phyloP scores from a whole-genome alignment of 2,888 invertebrate genomes.

The Torymus texanus region DNA sequence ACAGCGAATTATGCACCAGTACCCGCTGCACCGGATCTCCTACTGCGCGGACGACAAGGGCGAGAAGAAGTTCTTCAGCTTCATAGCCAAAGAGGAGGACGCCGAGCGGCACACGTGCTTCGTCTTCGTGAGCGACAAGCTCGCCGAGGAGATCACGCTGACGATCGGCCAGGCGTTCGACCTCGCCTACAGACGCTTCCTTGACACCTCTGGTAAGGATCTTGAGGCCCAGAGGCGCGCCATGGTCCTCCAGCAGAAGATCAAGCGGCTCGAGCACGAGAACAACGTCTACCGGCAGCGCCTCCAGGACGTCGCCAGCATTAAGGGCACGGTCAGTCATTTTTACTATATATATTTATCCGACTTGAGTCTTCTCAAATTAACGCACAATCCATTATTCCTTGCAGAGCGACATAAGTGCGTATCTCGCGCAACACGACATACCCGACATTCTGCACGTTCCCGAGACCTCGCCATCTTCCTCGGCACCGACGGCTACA shows the following conservation, averaged over 20 bases:
- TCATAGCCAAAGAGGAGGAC: constrained; percentile 88
- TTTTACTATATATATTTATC: not conserved
- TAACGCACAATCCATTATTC: not conserved
- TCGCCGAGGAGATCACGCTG: constrained; percentile 97
- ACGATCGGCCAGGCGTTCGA: constrained; percentile 99
- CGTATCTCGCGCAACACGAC: constrained; percentile 76
- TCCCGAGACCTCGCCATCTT: constrained; percentile 62
- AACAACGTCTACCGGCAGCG: constrained; percentile 89
- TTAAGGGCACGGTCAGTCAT: constrained; percentile 76
- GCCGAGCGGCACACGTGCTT: constrained; percentile 95
- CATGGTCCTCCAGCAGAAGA: constrained; percentile 88
- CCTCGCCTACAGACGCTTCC: constrained; percentile 94
- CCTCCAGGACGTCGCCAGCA: constrained; percentile 81
- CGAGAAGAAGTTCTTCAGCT: constrained; percentile 97
- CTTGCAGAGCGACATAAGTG: constrained; percentile 75
- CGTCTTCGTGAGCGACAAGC: constrained; percentile 97
- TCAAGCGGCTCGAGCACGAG: constrained; percentile 91
- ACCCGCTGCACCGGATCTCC: constrained; percentile 97
- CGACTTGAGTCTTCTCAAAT: not conserved
- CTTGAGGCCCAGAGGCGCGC: constrained; percentile 89
- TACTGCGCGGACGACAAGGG: constrained; percentile 99
- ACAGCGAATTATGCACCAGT: constrained; percentile 90
- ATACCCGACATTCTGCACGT: constrained; percentile 76
- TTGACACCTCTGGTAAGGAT: constrained; percentile 93
- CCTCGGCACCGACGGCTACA: constrained; percentile 48